Base-by-base conservation (phyloP, 1,140 invertebrate species). In the Drosophila melanogaster region DNA sequence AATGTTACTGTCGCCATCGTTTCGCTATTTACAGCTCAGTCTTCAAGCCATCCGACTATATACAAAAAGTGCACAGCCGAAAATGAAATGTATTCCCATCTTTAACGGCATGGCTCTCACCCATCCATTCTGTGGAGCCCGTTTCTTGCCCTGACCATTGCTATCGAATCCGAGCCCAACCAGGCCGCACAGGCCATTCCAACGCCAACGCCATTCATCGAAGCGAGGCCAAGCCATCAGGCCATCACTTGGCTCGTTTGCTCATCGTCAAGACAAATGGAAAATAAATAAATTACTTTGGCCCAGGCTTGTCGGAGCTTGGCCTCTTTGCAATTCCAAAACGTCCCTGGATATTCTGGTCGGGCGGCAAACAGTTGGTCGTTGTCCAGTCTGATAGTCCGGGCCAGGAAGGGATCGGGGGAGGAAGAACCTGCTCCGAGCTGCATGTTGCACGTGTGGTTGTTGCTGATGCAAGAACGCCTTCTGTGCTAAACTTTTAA, bases 211-310 rank as follows among this genome's bases (percentile, higher is more conserved):
- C 60, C 84, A 87, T 89, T 79, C 72, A 89, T 89, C 80, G 84
- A 84, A 89, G 84, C 81, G 71, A 84, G 67, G 72, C 67, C 60
- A 64, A 40, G 30, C 30, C 30, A 30, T 30, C 30, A 30, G 69
- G 67, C 84, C 79, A 87, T 84, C 79, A 87, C 76, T 89, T 89
- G 84, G 84, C 84, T 89, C 84, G 84, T 87, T 89, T 89, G 80
- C 84, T 87, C 84, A 87, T 87, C 84, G 84, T 87, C 84, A 87
- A 87, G 84, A 87, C 84, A 87, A 87, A 87, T 89, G 84, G 81
- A 84, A 87, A 87, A 87, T 87, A 87, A 87, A 87, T 89, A 87
- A 87, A 87, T 87, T 89, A 87, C 84, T 87, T 87, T 77, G 75
- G 73, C 64, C 64, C 60, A 35, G 40, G 40, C 72, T 75, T 43